Evolutionary conservation across 2,113 vertebrate genomes (phyloP).

Genomic region (Chrysochloris asiatica): DNA sequence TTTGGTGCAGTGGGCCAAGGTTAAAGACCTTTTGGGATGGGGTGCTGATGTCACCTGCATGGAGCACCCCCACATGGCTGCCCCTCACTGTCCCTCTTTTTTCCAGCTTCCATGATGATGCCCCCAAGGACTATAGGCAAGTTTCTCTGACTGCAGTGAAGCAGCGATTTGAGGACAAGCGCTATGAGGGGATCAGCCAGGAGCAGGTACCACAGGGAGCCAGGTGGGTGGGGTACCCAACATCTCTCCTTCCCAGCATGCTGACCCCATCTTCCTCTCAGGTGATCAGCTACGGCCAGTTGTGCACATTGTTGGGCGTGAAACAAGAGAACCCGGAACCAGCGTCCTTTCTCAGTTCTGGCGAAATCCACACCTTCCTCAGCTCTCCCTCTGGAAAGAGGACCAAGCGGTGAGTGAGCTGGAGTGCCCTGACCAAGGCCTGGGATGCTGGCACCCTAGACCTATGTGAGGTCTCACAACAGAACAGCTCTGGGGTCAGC

Average conservation of each 20-base stretch:
- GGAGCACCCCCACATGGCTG: background rate
- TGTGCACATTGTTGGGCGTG: constrained; percentile 92
- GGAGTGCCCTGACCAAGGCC: too few relatives aligned
- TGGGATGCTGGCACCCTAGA: background rate
- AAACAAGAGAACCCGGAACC: constrained; percentile 86
- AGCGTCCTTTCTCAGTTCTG: constrained; percentile 73
- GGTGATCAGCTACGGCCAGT: constrained; percentile 93
- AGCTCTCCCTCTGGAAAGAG: constrained; percentile 93
- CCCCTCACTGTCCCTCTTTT: background rate
- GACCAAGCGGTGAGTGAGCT: constrained; percentile 89
- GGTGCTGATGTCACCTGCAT: background rate
- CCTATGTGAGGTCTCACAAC: too few relatives aligned
- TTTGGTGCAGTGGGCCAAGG: background rate
- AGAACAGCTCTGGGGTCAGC: too few relatives aligned
- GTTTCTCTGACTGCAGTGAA: constrained; percentile 95
- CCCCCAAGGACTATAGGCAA: constrained; percentile 95
- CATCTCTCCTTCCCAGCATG: background rate
- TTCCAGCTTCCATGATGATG: constrained; percentile 92
- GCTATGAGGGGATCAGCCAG: constrained; percentile 92
- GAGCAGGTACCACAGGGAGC: constrained; percentile 85
- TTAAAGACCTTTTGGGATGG: background rate
- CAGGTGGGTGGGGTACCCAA: too few relatives aligned
- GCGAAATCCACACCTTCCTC: constrained; percentile 92
- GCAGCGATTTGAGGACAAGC: constrained; percentile 95
- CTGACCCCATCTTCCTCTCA: constrained; percentile 66